phyloP scores from a whole-genome alignment of 2,113 vertebrate genomes.

The Tonatia bakeri region DNA sequence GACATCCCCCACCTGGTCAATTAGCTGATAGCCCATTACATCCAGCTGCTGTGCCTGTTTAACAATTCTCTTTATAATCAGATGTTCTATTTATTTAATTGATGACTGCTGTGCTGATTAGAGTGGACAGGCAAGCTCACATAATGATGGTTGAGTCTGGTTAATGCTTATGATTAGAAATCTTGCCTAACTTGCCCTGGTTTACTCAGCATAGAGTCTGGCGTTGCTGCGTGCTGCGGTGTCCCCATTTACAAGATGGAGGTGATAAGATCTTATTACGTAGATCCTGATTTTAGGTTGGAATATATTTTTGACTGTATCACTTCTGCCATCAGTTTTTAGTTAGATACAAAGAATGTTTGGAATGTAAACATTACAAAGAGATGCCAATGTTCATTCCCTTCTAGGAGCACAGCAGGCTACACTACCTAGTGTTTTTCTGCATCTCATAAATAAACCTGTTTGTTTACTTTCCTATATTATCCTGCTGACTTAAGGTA shows the following conservation, averaged over 20 bases:
- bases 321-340: neutral
- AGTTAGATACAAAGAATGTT: neutral
- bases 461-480: neutral
- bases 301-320: neutral
- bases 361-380: neutral
- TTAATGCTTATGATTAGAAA: neutral
- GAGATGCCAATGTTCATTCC: neutral
- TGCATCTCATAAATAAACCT: constrained; percentile 16
- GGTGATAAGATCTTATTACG: neutral
- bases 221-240: fast-evolving
- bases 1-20: neutral
- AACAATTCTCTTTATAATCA: constrained; percentile 9
- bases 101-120: constrained; percentile 17
- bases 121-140: neutral
- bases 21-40: neutral
- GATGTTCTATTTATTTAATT: constrained; percentile 33
- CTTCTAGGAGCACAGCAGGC: neutral
- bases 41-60: neutral
- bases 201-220: neutral
- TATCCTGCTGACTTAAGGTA: neutral
- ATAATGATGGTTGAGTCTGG: neutral
- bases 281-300: neutral
- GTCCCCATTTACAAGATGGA: neutral
- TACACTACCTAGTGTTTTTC: neutral
- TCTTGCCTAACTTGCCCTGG: neutral